Evolutionary conservation across 2,113 vertebrate species (phyloP).

Genomic region (Phaethornis superciliosus): DNA sequence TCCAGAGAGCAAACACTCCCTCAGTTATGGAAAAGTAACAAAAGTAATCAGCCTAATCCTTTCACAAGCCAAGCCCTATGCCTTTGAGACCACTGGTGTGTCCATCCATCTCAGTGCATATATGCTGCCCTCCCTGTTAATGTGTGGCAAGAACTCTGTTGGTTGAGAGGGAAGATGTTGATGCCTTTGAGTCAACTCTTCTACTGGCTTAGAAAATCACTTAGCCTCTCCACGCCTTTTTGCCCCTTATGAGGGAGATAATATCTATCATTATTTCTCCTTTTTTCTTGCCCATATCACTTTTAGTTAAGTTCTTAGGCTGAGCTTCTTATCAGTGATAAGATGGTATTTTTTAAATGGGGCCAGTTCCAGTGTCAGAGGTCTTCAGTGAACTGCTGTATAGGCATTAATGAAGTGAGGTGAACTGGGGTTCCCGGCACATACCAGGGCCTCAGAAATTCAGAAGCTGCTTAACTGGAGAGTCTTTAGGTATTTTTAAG

Average conservation of each 20-base stretch:
- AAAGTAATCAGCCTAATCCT: not conserved
- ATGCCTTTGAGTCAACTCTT: not conserved
- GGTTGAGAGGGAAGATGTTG: not conserved
- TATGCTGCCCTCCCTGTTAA: not conserved
- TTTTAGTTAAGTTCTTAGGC: not conserved
- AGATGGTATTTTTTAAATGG: not conserved
- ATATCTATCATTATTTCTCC: not conserved
- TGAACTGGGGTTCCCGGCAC: not conserved
- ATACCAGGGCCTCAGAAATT: not conserved
- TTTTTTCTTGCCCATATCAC: not conserved
- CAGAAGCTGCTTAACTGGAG: not conserved
- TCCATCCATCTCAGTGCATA: not conserved
- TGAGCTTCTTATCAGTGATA: not conserved
- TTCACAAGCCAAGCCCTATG: not conserved
- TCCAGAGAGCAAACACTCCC: not conserved
- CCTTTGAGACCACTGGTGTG: not conserved
- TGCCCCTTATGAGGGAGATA: not conserved
- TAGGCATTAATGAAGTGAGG: not conserved
- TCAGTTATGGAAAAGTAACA: not conserved
- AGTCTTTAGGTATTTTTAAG: not conserved
- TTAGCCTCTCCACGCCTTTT: not conserved
- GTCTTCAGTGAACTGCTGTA: not conserved
- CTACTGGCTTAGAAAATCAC: not conserved
- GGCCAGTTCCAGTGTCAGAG: not conserved
- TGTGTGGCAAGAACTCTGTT: accelerated